Evolutionary conservation across 2,888 invertebrate species (phyloP).

Genomic region (Incurvaria masculella): DNA sequence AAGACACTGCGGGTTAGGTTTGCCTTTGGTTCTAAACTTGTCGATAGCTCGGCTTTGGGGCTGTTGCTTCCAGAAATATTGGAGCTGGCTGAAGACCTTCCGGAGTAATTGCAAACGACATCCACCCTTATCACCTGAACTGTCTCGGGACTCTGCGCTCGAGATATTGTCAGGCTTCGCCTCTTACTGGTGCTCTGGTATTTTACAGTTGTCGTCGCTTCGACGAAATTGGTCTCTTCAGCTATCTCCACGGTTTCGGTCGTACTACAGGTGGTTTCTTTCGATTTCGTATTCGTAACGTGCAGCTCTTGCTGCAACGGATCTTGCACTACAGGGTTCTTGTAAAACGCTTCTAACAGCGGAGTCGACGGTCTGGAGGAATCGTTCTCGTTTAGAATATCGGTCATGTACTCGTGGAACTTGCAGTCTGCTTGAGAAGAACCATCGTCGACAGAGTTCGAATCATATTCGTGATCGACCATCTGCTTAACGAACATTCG

Average conservation of each 20-base stretch:
- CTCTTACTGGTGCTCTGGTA: slow-evolving; percentile 36
- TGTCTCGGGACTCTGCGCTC: slow-evolving; percentile 44
- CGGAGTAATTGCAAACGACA: slow-evolving; percentile 38
- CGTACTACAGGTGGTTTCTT: not conserved
- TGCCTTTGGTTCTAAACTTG: slow-evolving; percentile 11
- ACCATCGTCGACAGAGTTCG: slow-evolving; percentile 23
- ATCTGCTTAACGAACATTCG: slow-evolving; percentile 45
- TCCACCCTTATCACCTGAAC: slow-evolving; percentile 50
- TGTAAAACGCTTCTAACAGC: not conserved
- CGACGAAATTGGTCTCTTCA: too few relatives aligned
- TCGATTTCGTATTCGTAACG: too few relatives aligned
- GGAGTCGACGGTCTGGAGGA: slow-evolving; percentile 29
- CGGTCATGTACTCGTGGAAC: slow-evolving; percentile 41
- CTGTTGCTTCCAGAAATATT: slow-evolving; percentile 26
- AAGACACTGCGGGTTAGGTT: slow-evolving; percentile 14
- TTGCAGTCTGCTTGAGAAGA: slow-evolving; percentile 35
- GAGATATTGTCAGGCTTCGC: slow-evolving; percentile 45
- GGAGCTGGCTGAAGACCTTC: slow-evolving; percentile 17
- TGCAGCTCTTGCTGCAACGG: not conserved
- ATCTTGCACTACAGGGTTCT: not conserved
- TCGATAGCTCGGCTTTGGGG: slow-evolving; percentile 11
- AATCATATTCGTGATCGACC: slow-evolving; percentile 24
- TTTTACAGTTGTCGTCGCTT: slow-evolving; percentile 26
- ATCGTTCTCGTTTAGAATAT: slow-evolving; percentile 29
- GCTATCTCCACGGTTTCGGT: not conserved